Base-by-base conservation (phyloP, 1,140 invertebrate genomes). In the Pseudomyrmex sp. region DNA sequence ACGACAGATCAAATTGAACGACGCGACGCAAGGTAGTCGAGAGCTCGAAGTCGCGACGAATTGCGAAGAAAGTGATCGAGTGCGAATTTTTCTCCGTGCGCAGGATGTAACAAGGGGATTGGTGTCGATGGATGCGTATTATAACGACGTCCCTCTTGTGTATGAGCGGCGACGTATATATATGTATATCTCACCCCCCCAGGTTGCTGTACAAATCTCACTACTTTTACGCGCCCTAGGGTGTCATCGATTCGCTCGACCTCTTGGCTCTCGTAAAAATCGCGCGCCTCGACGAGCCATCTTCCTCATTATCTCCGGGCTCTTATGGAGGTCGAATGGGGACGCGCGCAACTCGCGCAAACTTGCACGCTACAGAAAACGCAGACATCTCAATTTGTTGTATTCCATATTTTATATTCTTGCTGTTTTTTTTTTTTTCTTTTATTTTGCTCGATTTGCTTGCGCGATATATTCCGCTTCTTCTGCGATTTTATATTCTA, bases 121-220 rank as follows among this genome's bases (percentile, higher is more conserved):
- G 73, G 79, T 48, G 62, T 35, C 8, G 52, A 52, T 44, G 65
- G 66, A 79, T 65, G 80, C 48, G 61, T 88, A 86, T 88, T 88
- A 89, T 89, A 89, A 89, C 86, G 87, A 89, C 69, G 69, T 77
- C 62, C 77, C 83, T 77, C 83, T 83, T 88, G 72, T 80, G 35
- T 35, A 35, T 35, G 83, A 87, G 87, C 83, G 76, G 75, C 46
- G 82, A 59, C 69, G 61, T 61, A 26, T 26, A 26, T 26, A 26
- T 26, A 26, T 26, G 3, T 26, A 4, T 26, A 80, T 83, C 76
- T 72, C 83, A 54, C 77, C 26, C 77, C 46, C 68, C 68, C 15
- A 18, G 7, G 3, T 76, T 65, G 66, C 46, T 18, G 48, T 82
- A 20, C 70, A 50, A 85, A 65, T 76, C 86, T 50, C 59, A 66